phyloP scores from a whole-genome alignment of 1,140 invertebrate species.

The Lasioglossum albipes region DNA sequence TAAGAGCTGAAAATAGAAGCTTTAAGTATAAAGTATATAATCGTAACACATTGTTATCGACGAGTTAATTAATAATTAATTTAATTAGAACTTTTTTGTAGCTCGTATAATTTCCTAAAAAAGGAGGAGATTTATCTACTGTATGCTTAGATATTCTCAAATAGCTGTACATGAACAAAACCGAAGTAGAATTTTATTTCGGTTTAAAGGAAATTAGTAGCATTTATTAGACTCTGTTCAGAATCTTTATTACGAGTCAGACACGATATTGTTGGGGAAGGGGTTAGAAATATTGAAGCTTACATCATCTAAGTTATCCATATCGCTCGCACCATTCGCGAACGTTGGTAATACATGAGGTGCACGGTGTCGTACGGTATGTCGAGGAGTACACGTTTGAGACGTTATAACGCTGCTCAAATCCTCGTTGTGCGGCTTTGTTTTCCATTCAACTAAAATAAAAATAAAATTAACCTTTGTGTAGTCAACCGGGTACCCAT shows the following conservation, averaged over 20 bases:
- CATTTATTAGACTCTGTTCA: no score
- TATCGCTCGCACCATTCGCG: conserved; percentile 90
- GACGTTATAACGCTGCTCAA: conserved; percentile 68
- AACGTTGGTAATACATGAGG: conserved; percentile 89
- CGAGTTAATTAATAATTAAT: conserved; percentile 25
- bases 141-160: no score
- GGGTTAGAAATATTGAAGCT: conserved; percentile 67
- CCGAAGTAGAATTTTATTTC: no score
- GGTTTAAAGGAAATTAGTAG: no score
- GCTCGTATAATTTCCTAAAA: no score
- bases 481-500: no score
- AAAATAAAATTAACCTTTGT: no score
- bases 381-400: conserved; percentile 81
- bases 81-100: no score
- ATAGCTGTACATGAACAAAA: no score
- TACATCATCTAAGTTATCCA: conserved; percentile 96
- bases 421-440: conserved; percentile 68
- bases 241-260: no score
- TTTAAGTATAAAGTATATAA: background rate
- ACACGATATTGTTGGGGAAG: no score
- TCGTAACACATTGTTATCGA: background rate
- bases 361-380: conserved; percentile 85
- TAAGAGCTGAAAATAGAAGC: conserved; percentile 83
- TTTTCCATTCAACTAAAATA: conserved; percentile 63
- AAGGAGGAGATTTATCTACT: no score